Base-by-base conservation (phyloP, 2,888 invertebrate genomes). In the Itoplectis maculator region DNA sequence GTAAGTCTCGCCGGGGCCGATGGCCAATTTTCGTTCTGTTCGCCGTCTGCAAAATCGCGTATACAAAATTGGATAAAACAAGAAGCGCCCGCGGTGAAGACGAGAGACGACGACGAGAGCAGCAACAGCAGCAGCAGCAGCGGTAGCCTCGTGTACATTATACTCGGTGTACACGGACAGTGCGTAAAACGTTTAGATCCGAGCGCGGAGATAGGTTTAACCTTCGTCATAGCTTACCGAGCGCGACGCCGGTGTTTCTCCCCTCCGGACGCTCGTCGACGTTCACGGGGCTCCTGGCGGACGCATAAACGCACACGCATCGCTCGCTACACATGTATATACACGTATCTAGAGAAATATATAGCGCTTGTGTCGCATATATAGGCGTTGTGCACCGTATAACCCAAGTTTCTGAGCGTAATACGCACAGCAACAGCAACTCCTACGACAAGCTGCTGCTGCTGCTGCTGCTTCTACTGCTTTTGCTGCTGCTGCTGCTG, bases 181-280 rank as follows among this genome's bases (percentile, higher is more conserved):
- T 70, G 89, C 89, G 91, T 90, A 90, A 91, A 91, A 91, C 90
- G 89, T 90, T 90, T 89, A 91, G 92, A 92, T 92, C 89, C 88
- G 86, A 87, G 87, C 86, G 85, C 84, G 70, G 84, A 91, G 91
- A 92, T 92, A 91, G 89, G 37, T 87, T 88, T 91, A 91, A 91
- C 91, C 91, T 92, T 91, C 91, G 92, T 91, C 91, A 91, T 90
- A 92, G 91, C 89, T 91, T 91, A 89, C 91, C 89, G 88, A 91
- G 91, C 92, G 86, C 91, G 89, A 91, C 90, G 91, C 90, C 90
- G 90, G 88, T 90, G n/a, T n/a, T n/a, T n/a, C n/a, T 88, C 81
- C 86, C 83, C 81, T 84, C 85, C 84, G 83, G 81, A 80, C 86
- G 84, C 85, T 86, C 83, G 82, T 86, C 85, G 86, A 87, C 84